phyloP scores from a whole-genome alignment of 2,113 vertebrate genomes.

The Mixornis gularis region DNA sequence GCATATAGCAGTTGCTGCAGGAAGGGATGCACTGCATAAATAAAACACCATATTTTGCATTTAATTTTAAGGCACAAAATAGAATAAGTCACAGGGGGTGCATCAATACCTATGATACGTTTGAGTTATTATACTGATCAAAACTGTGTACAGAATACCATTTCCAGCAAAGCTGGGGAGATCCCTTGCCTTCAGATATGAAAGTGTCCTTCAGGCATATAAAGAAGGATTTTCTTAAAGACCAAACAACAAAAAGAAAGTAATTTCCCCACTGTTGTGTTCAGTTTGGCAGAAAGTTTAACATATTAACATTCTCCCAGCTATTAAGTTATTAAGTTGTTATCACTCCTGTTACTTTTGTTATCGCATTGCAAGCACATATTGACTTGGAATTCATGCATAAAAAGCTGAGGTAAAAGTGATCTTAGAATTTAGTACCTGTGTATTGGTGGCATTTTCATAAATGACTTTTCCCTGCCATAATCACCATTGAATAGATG shows the following conservation, averaged over 20 bases:
- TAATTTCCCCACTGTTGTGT: not conserved
- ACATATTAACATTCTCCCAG: not conserved
- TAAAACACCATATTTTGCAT: constrained; percentile 50
- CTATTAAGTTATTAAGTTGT: not conserved
- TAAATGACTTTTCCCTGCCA: not conserved
- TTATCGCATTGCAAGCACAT: not conserved
- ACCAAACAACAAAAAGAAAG: not conserved
- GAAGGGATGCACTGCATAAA: constrained; percentile 14
- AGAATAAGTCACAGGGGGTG: constrained; percentile 37
- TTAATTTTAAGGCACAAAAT: constrained; percentile 48
- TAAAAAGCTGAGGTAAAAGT: not conserved
- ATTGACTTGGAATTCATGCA: not conserved
- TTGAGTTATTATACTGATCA: constrained; percentile 22
- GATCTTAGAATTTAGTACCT: not conserved
- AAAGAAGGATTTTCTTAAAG: not conserved
- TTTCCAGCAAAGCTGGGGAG: constrained; percentile 9
- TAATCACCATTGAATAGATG: not conserved
- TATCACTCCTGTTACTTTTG: not conserved
- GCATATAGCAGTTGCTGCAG: constrained; percentile 7
- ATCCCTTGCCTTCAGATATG: not conserved
- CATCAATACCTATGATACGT: constrained; percentile 16
- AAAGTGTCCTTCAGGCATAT: not conserved
- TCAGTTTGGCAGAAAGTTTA: not conserved
- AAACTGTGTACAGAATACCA: not conserved
- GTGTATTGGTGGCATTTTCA: not conserved